These are phyloP conservation scores for Mus spicilegus DNA, from an alignment of 2,113 vertebrate species.

Conservation along the genomic window DNA sequence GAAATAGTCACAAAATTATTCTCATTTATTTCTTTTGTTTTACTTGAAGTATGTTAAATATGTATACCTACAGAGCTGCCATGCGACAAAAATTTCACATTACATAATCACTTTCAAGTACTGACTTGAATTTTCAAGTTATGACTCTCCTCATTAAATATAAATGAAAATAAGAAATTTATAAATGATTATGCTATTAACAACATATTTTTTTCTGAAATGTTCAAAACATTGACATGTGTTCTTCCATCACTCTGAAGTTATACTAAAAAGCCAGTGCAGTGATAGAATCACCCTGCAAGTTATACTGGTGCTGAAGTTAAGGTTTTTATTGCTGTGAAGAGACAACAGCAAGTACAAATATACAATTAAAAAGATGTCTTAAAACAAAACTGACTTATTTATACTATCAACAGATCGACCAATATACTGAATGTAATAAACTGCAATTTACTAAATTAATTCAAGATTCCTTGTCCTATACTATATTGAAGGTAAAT, in stretches of 20 bases:
- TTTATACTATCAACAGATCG: slow-evolving; percentile 21
- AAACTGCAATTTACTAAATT: slow-evolving; percentile 44
- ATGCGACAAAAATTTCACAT: not conserved
- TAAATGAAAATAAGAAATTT: not conserved
- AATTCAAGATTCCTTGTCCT: slow-evolving; percentile 54
- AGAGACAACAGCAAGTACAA: not conserved
- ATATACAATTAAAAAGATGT: not conserved
- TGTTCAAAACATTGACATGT: not conserved
- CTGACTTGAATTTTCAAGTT: too few species aligned
- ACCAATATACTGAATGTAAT: slow-evolving; percentile 41
- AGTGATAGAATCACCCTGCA: not conserved
- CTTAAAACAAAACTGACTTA: slow-evolving; percentile 51
- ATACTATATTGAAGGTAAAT: slow-evolving; percentile 71
- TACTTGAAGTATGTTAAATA: not conserved
- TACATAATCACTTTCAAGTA: not conserved
- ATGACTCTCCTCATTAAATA: not conserved
- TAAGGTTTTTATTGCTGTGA: too few species aligned
- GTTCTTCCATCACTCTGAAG: not conserved
- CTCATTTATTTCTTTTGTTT: not conserved
- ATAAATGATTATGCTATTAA: not conserved
- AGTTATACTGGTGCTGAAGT: not conserved
- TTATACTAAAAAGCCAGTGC: not conserved
- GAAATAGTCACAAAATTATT: not conserved
- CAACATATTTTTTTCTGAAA: not conserved
- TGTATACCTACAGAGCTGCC: not conserved